phyloP scores from a whole-genome alignment of 2,113 vertebrate species.

The Tenebrosternarchus preto region DNA sequence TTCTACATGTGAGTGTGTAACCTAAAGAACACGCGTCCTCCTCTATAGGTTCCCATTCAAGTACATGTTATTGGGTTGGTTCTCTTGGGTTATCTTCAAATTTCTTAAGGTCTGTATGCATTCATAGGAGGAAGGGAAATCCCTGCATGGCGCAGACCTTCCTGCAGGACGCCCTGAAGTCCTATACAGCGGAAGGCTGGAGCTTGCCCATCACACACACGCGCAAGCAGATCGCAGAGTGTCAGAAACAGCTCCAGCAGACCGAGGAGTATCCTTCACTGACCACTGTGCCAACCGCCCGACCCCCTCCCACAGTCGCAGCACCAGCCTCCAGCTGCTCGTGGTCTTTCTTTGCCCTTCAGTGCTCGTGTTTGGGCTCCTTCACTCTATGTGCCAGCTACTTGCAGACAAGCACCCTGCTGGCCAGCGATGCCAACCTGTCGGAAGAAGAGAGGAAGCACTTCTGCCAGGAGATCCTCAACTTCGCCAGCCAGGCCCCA shows the following conservation, averaged over 20 bases:
- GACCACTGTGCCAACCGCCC: neutral
- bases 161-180: conserved; percentile 89
- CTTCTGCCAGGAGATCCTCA: conserved; percentile 93
- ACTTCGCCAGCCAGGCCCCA: conserved; percentile 73
- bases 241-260: conserved; percentile 89
- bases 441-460: conserved; percentile 80
- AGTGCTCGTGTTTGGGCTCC: conserved; percentile 58
- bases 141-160: conserved; percentile 88
- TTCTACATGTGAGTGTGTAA: conserved; percentile 88
- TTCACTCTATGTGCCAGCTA: conserved; percentile 82
- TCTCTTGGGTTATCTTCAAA: too few species aligned
- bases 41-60: too few species aligned
- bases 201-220: conserved; percentile 89
- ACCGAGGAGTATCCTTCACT: conserved; percentile 90
- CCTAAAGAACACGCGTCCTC: too few species aligned
- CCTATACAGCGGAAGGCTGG: conserved; percentile 91
- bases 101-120: conserved; percentile 31
- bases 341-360: neutral
- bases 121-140: conserved; percentile 86
- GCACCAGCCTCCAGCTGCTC: neutral
- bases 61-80: too few species aligned
- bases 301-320: neutral
- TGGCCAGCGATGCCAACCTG: conserved; percentile 87
- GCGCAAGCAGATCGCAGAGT: conserved; percentile 89
- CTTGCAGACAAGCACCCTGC: conserved; percentile 90